Conservation (phyloP, 2,797 vertebrate species). For the Acridotheres tristis region DNA sequence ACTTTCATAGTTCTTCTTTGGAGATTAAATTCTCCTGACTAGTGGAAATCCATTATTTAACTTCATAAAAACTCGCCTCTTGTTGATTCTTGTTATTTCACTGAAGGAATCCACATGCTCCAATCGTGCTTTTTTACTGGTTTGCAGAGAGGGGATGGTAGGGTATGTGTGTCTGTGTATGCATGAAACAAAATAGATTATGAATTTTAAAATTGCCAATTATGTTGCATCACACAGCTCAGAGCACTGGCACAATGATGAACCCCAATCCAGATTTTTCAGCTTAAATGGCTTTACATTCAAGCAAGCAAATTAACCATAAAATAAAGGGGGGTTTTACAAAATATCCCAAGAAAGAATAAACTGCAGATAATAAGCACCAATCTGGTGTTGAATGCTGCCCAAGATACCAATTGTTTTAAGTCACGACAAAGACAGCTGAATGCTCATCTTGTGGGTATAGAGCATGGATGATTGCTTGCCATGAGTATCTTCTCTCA, state of each 20-base stretch:
- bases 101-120: conserved; percentile 41
- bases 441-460: conserved; percentile 83
- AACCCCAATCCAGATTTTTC: conserved; percentile 81
- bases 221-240: conserved; percentile 82
- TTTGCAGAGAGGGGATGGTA: conserved; percentile 10
- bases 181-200: conserved; percentile 77
- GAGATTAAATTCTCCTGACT: neutral
- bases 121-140: neutral
- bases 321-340: conserved; percentile 76
- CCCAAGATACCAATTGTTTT: conserved; percentile 86
- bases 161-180: neutral
- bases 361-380: conserved; percentile 85
- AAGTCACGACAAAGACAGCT: conserved; percentile 88
- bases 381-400: conserved; percentile 86
- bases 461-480: conserved; percentile 84
- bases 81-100: neutral
- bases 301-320: conserved; percentile 86
- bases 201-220: conserved; percentile 83
- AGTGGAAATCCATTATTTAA: neutral
- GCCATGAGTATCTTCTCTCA: conserved; percentile 87
- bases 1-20: neutral
- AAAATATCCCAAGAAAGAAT: conserved; percentile 87
- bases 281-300: conserved; percentile 85
- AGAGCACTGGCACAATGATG: conserved; percentile 78
- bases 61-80: neutral